Base-by-base conservation (phyloP, 2,797 vertebrate species). In the Poecilia picta region DNA sequence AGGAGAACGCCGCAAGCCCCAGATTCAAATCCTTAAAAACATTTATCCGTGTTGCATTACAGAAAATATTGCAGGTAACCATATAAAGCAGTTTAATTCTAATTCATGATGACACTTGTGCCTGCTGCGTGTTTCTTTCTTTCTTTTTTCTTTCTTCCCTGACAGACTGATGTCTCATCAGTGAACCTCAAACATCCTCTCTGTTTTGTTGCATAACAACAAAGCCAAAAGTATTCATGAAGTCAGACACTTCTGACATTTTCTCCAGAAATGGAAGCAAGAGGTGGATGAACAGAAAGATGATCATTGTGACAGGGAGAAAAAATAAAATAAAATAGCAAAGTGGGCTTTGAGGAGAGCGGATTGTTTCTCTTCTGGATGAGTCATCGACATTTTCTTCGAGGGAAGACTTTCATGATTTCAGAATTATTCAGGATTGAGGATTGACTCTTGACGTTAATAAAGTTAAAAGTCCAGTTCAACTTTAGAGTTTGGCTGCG, bases 191-290 rank as follows among this genome's bases (percentile, higher is more conserved):
- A 81, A 82, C 76, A 77, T 77, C 78, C 55, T 72, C 7, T 1
- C 20, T 73, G 77, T 77, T 75, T 77, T 53, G 77, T 74, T 25
- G 53, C 71, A 51, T 3, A 71, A 80, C 73, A 55, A 75, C 11
- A 73, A 79, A 87, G 70, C 81, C 74, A 62, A 73, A 81, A 66
- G 82, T 80, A 87, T 83, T 76, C 11, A 8, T 82, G 79, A 80
- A 78, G 78, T 76, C 79, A 75, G 82, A 83, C 1, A 33, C n/a
- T 45, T n/a, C 0, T 80, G 85, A 88, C 85, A 80, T 82, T 87
- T 86, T 57, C 36, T 70, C 72, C 57, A 36, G 72, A 87, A 79
- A 72, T 64, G 78, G 72, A 83, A 79, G 64, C 33, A 16, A 76
- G 87, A 88, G 68, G 49, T 66, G 20, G 71, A 79, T 82, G 74